Base-by-base conservation (phyloP, 1,140 invertebrate species). In the Rhysida immarginata region DNA sequence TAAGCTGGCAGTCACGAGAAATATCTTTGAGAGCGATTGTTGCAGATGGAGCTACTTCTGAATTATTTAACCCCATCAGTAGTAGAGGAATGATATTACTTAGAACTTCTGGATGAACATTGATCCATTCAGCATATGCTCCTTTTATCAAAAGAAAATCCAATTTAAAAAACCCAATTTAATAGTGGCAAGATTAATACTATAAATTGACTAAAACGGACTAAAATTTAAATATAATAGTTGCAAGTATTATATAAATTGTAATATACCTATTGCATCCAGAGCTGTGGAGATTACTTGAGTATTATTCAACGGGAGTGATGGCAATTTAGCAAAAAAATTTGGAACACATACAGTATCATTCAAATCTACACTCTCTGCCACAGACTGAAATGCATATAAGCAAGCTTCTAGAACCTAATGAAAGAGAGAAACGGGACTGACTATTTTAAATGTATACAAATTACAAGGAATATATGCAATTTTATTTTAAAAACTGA, bases 11-110 rank as follows among this genome's bases (percentile, higher is more conserved):
- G 65, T 90, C 87, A 20, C 81, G 72, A 1, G 83, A 81, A 23
- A 94, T 77, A 61, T 92, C 88, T 65, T 89, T 88, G 0, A 94
- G 71, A 2, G 90, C 87, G 68, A 92, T 79, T 13, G 88, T 91
- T 0, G 89, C 87, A 53, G 80, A 75, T 1, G 79, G 76, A 1
- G 84, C 77, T n/a, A 85, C 78, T 18, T 84, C 77, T 0, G 78
- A 69, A 60, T 81, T 81, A 1, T 72, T 69, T 24, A 90, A 68
- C 2, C 83, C 83, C 16, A 76, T 78, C 1, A 84, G 73, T 62
- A 90, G 73, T 18, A 84, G 71, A 11, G 81, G 77, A 48, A 86
- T 68, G 5, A 78, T 75, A 55, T 68, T 65, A 5, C 66, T 67
- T 35, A 79, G 64, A 54, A 69, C 72, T 41, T 70, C 69, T 1